A percentile compares a stretch with the other conserved stretches of the same genome.
Evolutionary conservation across 2,888 invertebrate species (phyloP).

Genomic region (Neoaliturus tenellus): DNA sequence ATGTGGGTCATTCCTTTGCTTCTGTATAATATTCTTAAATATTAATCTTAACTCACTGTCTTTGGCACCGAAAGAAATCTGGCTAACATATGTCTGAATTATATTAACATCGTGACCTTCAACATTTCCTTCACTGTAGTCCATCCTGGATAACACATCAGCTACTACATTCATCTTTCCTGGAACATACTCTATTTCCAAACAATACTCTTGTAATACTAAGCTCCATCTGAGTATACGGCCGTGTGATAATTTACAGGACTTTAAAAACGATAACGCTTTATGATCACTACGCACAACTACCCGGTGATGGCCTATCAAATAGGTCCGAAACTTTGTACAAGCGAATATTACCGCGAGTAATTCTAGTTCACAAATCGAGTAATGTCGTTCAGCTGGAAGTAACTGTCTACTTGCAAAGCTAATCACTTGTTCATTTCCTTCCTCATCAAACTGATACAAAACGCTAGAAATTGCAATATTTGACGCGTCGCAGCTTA

Average conservation of each 20-base stretch:
- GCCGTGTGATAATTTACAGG: slow-evolving; percentile 14
- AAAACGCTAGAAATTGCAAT: background rate
- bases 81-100: background rate
- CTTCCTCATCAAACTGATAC: slow-evolving; percentile 1
- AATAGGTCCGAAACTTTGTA: slow-evolving; percentile 3
- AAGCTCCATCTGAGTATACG: slow-evolving; percentile 30
- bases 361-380: background rate
- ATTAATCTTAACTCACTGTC: background rate
- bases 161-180: slow-evolving; percentile 15
- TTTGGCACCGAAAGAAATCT: background rate
- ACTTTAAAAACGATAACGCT: slow-evolving; percentile 32
- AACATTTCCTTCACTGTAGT: background rate
- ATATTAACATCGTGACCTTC: background rate
- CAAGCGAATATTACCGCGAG: background rate
- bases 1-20: background rate
- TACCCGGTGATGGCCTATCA: background rate
- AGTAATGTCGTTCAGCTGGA: background rate
- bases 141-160: slow-evolving; percentile 37
- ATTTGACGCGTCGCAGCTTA: background rate
- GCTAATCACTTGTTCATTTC: background rate
- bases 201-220: slow-evolving; percentile 11
- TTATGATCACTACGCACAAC: slow-evolving; percentile 9
- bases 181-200: slow-evolving; percentile 34
- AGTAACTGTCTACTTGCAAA: slow-evolving; percentile 4
- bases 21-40: background rate